A percentile compares a stretch with the other conserved stretches of the same genome.
phyloP scores from a whole-genome alignment of 2,797 vertebrate genomes.

The Manis crassicaudata region DNA sequence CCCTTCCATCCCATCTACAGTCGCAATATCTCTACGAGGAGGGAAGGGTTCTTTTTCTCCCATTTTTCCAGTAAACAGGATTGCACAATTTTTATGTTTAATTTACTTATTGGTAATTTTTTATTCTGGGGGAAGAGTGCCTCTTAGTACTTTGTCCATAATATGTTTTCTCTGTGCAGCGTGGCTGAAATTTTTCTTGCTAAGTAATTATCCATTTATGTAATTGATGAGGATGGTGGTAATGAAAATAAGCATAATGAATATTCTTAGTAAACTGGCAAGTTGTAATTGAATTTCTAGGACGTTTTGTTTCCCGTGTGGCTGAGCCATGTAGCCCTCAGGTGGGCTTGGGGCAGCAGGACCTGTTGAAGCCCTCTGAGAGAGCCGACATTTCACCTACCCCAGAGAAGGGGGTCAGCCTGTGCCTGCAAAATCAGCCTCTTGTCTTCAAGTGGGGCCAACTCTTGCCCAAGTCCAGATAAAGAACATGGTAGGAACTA shows the following conservation, averaged over 20 bases:
- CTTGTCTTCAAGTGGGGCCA: background rate
- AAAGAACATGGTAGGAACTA: background rate
- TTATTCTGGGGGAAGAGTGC: background rate
- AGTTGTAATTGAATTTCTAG: background rate
- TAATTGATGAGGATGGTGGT: background rate
- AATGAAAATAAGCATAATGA: background rate
- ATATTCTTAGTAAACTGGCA: background rate
- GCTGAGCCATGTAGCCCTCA: background rate
- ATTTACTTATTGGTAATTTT: constrained; percentile 33
- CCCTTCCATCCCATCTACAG: background rate
- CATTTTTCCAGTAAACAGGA: constrained; percentile 2
- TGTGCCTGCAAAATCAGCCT: no score
- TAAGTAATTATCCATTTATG: constrained; percentile 28
- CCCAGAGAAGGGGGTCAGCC: background rate
- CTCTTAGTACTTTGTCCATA: background rate
- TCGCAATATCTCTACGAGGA: background rate
- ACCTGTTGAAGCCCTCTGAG: fast-evolving
- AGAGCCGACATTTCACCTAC: background rate
- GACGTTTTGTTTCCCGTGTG: background rate
- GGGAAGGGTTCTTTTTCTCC: background rate
- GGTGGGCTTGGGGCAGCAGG: background rate
- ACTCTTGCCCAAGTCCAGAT: background rate
- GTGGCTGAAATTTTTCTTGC: background rate
- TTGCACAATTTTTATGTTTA: constrained; percentile 3
- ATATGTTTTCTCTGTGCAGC: background rate